Evolutionary conservation across 2,888 invertebrate genomes (phyloP).

Genomic region (Orthosia gothica): DNA sequence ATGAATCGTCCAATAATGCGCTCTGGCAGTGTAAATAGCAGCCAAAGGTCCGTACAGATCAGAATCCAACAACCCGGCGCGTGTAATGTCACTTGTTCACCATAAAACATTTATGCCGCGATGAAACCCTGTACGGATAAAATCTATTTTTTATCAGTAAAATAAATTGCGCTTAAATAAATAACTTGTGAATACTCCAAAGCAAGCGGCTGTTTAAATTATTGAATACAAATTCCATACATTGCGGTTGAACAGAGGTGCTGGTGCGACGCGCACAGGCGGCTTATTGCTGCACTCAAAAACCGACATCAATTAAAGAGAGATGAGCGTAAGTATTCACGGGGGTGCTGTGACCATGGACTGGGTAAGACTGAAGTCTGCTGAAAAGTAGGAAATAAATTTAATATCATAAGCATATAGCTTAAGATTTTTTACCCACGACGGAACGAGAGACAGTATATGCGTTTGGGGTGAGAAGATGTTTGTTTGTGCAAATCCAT

Average conservation of each 20-base stretch:
- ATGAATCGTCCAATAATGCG: slow-evolving; percentile 40
- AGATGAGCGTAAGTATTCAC: slow-evolving; percentile 78
- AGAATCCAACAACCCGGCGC: slow-evolving; percentile 57
- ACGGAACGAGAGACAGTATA: too few species aligned
- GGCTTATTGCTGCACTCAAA: slow-evolving; percentile 87
- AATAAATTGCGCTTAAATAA: slow-evolving; percentile 77
- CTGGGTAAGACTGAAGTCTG: neutral
- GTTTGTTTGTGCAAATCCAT: too few species aligned
- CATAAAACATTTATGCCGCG: slow-evolving; percentile 69
- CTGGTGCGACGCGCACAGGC: slow-evolving; percentile 79
- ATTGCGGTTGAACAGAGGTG: slow-evolving; percentile 82
- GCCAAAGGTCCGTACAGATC: slow-evolving; percentile 52
- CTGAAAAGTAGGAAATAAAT: slow-evolving; percentile 1
- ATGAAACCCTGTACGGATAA: slow-evolving; percentile 70
- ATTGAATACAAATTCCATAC: slow-evolving; percentile 89
- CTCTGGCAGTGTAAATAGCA: slow-evolving; percentile 54
- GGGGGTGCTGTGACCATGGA: slow-evolving; percentile 55
- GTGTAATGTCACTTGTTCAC: slow-evolving; percentile 71
- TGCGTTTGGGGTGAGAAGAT: too few species aligned
- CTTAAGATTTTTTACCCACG: too few species aligned
- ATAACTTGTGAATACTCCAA: slow-evolving; percentile 75
- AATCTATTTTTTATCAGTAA: slow-evolving; percentile 75
- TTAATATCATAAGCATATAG: too few species aligned
- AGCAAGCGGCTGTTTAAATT: slow-evolving; percentile 82
- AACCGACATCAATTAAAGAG: slow-evolving; percentile 89